Conservation (phyloP, 2,113 vertebrate species). For the Anoura caudifer region DNA sequence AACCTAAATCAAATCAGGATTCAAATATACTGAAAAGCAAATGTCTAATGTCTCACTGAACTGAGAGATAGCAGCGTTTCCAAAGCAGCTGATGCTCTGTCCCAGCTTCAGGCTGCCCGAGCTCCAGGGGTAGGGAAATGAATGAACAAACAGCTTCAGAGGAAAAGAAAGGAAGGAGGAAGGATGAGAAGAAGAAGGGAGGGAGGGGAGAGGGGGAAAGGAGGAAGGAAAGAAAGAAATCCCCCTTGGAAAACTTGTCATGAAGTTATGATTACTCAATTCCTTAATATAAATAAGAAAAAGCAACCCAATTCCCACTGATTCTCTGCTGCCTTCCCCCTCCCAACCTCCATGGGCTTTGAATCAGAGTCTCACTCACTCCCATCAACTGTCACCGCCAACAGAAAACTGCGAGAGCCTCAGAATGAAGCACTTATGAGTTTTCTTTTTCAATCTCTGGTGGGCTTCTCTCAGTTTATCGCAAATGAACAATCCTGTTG, state of each 20-base stretch:
- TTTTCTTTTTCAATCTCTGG: conserved; percentile 82
- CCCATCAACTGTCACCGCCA: conserved; percentile 77
- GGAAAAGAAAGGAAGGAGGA: rapidly evolving
- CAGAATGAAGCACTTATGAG: conserved; percentile 80
- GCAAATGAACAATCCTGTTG: conserved; percentile 83
- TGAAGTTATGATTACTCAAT: conserved; percentile 65
- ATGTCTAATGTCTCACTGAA: conserved; percentile 83
- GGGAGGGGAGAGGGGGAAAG: rapidly evolving
- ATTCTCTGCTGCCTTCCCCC: not conserved
- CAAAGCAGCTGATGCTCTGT: conserved; percentile 74
- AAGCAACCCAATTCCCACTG: conserved; percentile 71
- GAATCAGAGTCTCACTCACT: conserved; percentile 57
- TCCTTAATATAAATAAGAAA: conserved; percentile 69
- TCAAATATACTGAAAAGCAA: conserved; percentile 83
- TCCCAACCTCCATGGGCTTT: conserved; percentile 11
- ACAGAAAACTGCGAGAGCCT: conserved; percentile 68
- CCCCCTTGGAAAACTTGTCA: conserved; percentile 63
- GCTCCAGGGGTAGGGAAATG: not conserved
- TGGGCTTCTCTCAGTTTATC: conserved; percentile 85
- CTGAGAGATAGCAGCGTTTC: conserved; percentile 79
- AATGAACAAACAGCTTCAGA: not conserved
- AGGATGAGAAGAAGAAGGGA: rapidly evolving
- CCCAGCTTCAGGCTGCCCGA: conserved; percentile 58
- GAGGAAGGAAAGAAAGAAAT: not conserved
- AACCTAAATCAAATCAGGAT: conserved; percentile 83